Conservation (phyloP, 2,113 vertebrate genomes). For the Hydrochoerus hydrochaeris region DNA sequence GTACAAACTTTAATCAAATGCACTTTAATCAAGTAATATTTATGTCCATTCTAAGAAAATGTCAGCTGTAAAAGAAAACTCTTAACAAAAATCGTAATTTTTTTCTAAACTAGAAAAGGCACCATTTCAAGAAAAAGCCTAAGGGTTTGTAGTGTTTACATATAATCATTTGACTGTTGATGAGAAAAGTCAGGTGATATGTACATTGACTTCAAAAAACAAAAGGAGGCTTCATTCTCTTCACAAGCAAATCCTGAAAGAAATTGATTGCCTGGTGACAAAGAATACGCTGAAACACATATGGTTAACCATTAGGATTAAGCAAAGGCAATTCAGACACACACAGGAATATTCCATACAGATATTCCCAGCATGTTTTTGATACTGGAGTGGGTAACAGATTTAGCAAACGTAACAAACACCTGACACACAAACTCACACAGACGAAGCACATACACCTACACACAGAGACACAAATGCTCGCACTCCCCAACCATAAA, state of each 20-base stretch:
- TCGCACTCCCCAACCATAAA: not conserved
- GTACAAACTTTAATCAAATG: not conserved
- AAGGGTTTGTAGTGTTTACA: not conserved
- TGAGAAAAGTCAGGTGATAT: not conserved
- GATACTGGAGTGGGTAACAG: not conserved
- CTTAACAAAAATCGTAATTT: not conserved
- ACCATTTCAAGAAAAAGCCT: not conserved
- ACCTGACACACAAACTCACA: not conserved
- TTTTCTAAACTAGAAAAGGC: not conserved
- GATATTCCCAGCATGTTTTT: not conserved
- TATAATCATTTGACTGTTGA: not conserved
- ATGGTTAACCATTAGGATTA: not conserved
- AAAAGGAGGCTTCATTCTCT: not conserved
- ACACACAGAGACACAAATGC: not conserved
- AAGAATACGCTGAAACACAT: not conserved
- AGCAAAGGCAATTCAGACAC: not conserved
- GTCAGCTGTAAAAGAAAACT: not conserved
- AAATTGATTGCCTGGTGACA: not conserved
- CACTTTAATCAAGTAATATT: not conserved
- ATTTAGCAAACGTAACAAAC: not conserved
- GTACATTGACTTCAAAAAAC: not conserved
- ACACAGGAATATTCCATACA: too few relatives aligned
- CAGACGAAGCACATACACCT: not conserved
- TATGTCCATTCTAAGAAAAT: not conserved
- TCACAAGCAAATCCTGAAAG: not conserved